Evolutionary conservation across 1,140 invertebrate genomes (phyloP).

Genomic region (Amyelois transitella): DNA sequence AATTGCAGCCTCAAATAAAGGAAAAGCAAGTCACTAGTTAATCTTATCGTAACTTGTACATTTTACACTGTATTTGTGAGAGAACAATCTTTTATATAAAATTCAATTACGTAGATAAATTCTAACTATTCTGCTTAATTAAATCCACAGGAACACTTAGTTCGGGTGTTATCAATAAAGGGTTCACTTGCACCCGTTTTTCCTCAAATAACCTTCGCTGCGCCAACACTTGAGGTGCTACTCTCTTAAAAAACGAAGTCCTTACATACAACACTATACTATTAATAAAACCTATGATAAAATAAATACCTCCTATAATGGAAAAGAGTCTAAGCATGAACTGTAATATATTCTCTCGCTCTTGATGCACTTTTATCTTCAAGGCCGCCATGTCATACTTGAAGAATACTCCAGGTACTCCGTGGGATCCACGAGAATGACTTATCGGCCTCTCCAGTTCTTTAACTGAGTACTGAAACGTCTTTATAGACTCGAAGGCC

Average conservation of each 20-base stretch:
- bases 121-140: conserved; percentile 43
- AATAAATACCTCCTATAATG: conserved; percentile 92
- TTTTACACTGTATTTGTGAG: neutral
- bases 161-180: conserved; percentile 41
- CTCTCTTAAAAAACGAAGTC: conserved; percentile 27
- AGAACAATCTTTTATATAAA: neutral
- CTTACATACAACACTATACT: conserved; percentile 41
- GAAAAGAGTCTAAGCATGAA: conserved; percentile 92
- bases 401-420: conserved; percentile 94
- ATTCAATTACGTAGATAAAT: conserved; percentile 12
- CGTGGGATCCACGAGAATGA: conserved; percentile 85
- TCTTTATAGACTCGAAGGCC: conserved; percentile 78
- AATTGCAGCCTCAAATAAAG: no score
- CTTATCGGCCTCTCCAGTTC: conserved; percentile 87
- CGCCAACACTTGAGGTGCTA: conserved; percentile 12
- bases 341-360: conserved; percentile 84
- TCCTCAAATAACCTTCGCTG: conserved; percentile 16
- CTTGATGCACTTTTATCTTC: conserved; percentile 89
- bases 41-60: no score
- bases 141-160: conserved; percentile 50
- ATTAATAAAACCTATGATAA: conserved; percentile 81
- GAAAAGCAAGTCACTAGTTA: no score
- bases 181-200: conserved; percentile 19
- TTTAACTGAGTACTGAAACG: conserved; percentile 95
- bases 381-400: conserved; percentile 95